Conservation (phyloP, 1,140 invertebrate species). For the Zophobas morio region DNA sequence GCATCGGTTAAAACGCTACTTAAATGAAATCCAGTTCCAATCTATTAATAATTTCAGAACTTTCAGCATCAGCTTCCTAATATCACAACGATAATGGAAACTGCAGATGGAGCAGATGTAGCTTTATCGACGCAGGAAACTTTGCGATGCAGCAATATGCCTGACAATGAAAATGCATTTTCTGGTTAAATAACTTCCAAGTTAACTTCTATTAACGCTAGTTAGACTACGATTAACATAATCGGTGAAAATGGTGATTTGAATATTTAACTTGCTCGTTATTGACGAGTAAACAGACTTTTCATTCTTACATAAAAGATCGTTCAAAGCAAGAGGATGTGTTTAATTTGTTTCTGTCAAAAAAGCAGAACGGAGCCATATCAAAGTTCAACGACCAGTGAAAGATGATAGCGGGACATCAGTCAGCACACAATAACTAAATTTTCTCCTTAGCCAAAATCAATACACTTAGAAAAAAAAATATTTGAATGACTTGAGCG, state of each 20-base stretch:
- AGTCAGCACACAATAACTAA: slow-evolving; percentile 10
- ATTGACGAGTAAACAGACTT: background rate
- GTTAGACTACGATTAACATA: too few species aligned
- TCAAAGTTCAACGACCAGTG: background rate
- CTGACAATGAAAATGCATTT: background rate
- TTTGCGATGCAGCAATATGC: background rate
- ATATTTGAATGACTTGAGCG: background rate
- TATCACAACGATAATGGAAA: slow-evolving; percentile 10
- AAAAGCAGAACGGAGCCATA: background rate
- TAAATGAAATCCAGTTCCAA: background rate
- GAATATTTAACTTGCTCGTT: too few species aligned
- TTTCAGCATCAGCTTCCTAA: slow-evolving; percentile 4
- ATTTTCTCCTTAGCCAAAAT: background rate
- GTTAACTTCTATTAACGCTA: too few species aligned
- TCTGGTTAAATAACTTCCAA: background rate
- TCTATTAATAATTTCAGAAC: slow-evolving; percentile 1
- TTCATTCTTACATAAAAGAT: background rate
- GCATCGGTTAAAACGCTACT: background rate
- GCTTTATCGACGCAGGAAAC: slow-evolving; percentile 20
- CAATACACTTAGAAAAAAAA: background rate
- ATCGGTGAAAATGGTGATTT: background rate
- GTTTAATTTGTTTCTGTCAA: background rate
- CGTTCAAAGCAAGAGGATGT: background rate
- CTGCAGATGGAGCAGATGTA: slow-evolving; percentile 16
- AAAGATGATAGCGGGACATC: slow-evolving; percentile 1